A percentile compares a stretch with the other conserved stretches of the same genome.
These are phyloP conservation scores for Embidobia sp. DNA, from an alignment of 2,888 invertebrate genomes.

Conservation along the genomic window DNA sequence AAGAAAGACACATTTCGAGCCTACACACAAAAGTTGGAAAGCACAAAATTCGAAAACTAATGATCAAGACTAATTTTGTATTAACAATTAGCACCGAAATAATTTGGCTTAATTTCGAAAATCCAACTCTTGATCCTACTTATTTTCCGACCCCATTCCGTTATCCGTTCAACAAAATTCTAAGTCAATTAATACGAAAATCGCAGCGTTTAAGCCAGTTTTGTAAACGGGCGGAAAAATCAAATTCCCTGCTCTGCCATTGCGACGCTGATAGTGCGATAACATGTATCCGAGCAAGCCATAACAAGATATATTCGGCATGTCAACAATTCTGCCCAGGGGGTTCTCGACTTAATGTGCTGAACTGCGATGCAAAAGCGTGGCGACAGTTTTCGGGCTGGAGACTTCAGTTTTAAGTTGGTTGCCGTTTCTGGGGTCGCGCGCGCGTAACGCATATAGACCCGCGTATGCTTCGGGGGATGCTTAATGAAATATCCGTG, in stretches of 20 bases:
- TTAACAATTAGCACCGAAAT: no score
- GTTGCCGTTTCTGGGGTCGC: constrained; percentile 36
- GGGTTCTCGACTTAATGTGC: constrained; percentile 75
- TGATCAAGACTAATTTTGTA: no score
- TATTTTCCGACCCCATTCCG: no score
- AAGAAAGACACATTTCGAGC: no score
- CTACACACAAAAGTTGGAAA: no score
- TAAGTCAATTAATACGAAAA: no score
- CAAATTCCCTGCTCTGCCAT: not conserved
- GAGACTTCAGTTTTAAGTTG: constrained; percentile 56
- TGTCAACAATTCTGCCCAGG: constrained; percentile 79
- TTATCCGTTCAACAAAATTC: no score
- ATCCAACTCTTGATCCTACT: no score
- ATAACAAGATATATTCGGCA: constrained; percentile 79
- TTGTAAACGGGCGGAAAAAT: not conserved
- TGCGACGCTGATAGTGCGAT: constrained; percentile 32
- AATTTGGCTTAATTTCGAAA: no score
- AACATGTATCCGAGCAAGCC: constrained; percentile 65
- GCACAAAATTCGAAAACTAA: no score
- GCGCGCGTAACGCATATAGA: no score
- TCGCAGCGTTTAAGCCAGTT: constrained; percentile 8
- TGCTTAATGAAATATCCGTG: constrained; percentile 81
- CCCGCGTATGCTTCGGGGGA: constrained; percentile 68
- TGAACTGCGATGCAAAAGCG: constrained; percentile 65
- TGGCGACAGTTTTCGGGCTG: constrained; percentile 45